A percentile compares a stretch with the other conserved stretches of the same genome.
Evolutionary conservation across 2,888 invertebrate species (phyloP).

Genomic region (Autographa pulchrina): DNA sequence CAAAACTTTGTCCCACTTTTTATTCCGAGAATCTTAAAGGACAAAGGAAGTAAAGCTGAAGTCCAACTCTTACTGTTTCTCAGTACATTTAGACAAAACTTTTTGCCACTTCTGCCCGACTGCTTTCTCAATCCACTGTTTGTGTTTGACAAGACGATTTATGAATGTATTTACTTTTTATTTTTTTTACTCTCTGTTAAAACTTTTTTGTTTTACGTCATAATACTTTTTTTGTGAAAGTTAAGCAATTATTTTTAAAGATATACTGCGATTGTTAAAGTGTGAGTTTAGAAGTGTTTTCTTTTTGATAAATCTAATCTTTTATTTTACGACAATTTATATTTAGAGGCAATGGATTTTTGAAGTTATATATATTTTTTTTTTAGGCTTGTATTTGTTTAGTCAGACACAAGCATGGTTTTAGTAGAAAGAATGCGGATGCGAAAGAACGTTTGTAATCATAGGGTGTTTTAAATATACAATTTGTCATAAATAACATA

Average conservation of each 20-base stretch:
- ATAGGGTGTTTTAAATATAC: too few species aligned
- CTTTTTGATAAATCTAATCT: conserved; percentile 7
- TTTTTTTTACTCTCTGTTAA: conserved; percentile 24
- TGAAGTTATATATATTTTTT: too few species aligned
- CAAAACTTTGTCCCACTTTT: conserved; percentile 26
- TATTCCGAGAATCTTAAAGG: conserved; percentile 20
- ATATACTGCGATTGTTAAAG: conserved; percentile 23
- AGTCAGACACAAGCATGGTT: too few species aligned
- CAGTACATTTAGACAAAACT: conserved; percentile 59
- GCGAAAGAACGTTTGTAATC: too few species aligned
- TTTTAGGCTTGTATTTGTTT: too few species aligned
- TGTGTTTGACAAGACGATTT: conserved; percentile 53
- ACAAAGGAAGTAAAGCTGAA: conserved; percentile 28
- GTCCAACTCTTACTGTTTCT: conserved; percentile 39
- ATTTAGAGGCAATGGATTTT: too few species aligned
- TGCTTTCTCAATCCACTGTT: conserved; percentile 36
- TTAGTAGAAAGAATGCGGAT: background rate
- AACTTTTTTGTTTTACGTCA: conserved; percentile 31
- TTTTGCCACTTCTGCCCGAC: conserved; percentile 47
- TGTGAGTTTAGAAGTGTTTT: background rate
- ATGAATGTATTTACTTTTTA: conserved; percentile 37
- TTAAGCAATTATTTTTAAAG: conserved; percentile 23
- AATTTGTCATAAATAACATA: too few species aligned
- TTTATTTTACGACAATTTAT: background rate
- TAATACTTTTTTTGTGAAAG: conserved; percentile 12